Evolutionary conservation across 2,888 invertebrate species (phyloP), one percentile per base, ranked within the genome.

Genomic region (Philopedon plagiatum): DNA sequence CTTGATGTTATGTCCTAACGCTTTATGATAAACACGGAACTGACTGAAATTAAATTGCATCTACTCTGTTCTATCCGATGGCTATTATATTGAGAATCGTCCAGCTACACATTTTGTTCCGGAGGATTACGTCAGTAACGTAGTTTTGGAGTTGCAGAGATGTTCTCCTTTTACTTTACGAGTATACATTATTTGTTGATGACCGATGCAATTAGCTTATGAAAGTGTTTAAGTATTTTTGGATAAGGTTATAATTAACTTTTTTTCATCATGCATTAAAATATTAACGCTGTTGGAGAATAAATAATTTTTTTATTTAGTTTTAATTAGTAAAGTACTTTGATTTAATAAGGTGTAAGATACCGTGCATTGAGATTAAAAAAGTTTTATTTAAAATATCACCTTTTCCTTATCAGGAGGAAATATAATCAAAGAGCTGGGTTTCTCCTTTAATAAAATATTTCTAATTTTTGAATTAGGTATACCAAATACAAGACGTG

Each of bases 111-210:
- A 18, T 18, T 54, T 26, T 29, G 29, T 54, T 54, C 15, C n/a
- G 15, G 18, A 54, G n/a, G 11, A 26, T 37, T 64, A 26, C 63
- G 19, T 64, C 26, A 56, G 0, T 15, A 34, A 13, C 13, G 8
- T 19, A 1, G n/a, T 29, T 29, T 19, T 29, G 18, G 13, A 11
- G 26, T 18, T 61, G 26, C 34, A 26, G 21, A 51, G 64, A 64
- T 64, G 64, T 23, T 54, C 64, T 64, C 64, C 64, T 64, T 64
- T 64, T 64, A 64, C 64, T 64, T 64, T 39, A 19, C 56, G 13
- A 9, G 9, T 26, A 34, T 34, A 49, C 54, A n/a, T 64, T 64
- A 54, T 62, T n/a, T 37, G n/a, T 11, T 29, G 32, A 54, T 56
- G 64, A 56, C 39, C 21, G 34, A 19, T 56, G 19, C 54, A 54